Conservation (phyloP, 2,797 vertebrate species). For the Oreortyx pictus region DNA sequence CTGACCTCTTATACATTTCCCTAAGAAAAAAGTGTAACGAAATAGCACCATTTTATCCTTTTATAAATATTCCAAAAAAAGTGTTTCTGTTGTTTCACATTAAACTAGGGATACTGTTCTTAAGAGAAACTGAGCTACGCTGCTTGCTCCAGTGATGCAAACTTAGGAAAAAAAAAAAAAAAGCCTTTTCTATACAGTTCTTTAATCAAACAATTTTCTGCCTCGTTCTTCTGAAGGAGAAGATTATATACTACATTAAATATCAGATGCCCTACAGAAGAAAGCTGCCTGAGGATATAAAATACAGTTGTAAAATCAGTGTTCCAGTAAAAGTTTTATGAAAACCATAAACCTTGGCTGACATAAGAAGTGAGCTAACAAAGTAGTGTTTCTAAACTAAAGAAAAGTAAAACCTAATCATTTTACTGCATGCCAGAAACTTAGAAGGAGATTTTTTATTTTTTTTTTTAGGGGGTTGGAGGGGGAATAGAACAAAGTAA, state of each 20-base stretch:
- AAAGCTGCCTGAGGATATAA: background rate
- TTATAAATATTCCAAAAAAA: background rate
- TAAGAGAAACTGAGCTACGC: background rate
- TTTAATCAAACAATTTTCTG: background rate
- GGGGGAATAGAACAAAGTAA: background rate
- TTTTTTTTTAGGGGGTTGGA: background rate
- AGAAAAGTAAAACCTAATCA: background rate
- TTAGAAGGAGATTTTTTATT: background rate
- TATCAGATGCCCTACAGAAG: background rate
- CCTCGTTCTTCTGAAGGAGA: background rate
- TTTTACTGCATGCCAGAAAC: background rate
- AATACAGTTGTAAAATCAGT: background rate
- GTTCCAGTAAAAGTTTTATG: background rate
- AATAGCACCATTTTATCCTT: background rate
- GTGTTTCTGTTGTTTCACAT: background rate
- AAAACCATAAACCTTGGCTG: background rate
- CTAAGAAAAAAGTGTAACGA: background rate
- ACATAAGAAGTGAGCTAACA: background rate
- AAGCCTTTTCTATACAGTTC: background rate
- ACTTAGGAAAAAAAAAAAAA: background rate
- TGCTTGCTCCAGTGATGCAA: background rate
- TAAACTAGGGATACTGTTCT: background rate
- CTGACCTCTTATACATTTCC: background rate
- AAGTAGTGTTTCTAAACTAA: background rate
- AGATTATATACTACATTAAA: background rate